Percentiles rank a stretch among this genome's conserved stretches.
These are phyloP conservation scores for Champsocephalus esox DNA, from an alignment of 2,797 vertebrate species.

Conservation along the genomic window DNA sequence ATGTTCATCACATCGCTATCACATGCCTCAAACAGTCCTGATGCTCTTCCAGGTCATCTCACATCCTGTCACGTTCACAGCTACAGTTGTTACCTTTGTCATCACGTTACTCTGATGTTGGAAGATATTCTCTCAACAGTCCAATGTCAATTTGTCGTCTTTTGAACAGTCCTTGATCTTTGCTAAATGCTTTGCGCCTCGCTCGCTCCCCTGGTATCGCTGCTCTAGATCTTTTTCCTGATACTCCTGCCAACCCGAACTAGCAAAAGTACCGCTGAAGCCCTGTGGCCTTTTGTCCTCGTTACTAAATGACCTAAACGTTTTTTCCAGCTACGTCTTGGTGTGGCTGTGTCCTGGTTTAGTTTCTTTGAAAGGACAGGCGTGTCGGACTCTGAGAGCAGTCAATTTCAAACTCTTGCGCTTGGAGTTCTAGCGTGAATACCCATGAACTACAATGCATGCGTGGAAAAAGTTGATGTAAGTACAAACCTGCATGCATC, in stretches of 20 bases:
- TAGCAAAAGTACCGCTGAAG: slow-evolving; percentile 39
- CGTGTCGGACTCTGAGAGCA: slow-evolving; percentile 1
- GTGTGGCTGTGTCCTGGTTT: slow-evolving; percentile 20
- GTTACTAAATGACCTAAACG: slow-evolving; percentile 40
- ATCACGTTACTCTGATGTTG: too few relatives aligned
- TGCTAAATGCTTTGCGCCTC: slow-evolving; percentile 70
- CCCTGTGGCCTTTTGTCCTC: slow-evolving; percentile 45
- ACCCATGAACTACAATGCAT: not conserved
- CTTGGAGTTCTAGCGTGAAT: not conserved
- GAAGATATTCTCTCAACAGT: not conserved
- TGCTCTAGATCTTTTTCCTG: slow-evolving; percentile 69
- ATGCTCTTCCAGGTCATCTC: too few relatives aligned
- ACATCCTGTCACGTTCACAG: too few relatives aligned
- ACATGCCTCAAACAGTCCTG: too few relatives aligned
- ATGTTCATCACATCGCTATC: too few relatives aligned
- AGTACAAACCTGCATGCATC: slow-evolving; percentile 19
- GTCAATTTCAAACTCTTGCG: slow-evolving; percentile 4
- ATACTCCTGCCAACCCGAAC: slow-evolving; percentile 53
- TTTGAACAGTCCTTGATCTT: slow-evolving; percentile 68
- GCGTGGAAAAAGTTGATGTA: not conserved
- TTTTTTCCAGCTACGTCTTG: slow-evolving; percentile 23
- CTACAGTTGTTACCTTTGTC: too few relatives aligned
- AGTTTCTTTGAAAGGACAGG: slow-evolving; percentile 9
- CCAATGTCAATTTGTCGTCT: slow-evolving; percentile 68
- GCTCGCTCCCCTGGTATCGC: slow-evolving; percentile 62